These are phyloP conservation scores for Callopanchax toddi DNA, from an alignment of 2,113 vertebrate genomes.

Conservation along the genomic window DNA sequence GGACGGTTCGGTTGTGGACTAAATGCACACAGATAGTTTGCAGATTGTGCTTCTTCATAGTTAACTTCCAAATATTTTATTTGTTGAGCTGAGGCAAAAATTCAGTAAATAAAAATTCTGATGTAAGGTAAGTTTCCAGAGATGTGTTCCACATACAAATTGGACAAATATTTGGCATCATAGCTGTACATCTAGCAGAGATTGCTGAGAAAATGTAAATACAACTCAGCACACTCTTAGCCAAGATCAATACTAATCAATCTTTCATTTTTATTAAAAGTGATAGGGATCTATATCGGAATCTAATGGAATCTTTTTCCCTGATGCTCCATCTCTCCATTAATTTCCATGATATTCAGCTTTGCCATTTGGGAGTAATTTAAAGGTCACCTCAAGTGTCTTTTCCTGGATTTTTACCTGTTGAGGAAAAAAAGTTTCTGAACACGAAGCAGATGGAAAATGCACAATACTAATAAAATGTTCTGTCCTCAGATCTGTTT, in stretches of 20 bases:
- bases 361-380: not conserved
- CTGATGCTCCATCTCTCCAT: not conserved
- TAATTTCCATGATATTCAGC: not conserved
- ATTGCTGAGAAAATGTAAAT: not conserved
- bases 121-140: not conserved
- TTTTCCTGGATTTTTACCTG: not conserved
- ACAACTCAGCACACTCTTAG: not conserved
- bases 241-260: not conserved
- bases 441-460: not conserved
- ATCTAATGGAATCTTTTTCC: not conserved
- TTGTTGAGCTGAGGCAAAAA: not conserved
- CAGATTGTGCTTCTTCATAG: too few relatives aligned
- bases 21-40: not conserved
- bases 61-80: too few relatives aligned
- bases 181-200: not conserved
- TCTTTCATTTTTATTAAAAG: not conserved
- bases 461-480: too few relatives aligned
- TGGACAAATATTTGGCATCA: not conserved
- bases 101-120: too few relatives aligned
- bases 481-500: not conserved
- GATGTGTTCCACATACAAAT: too few relatives aligned
- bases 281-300: not conserved
- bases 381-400: not conserved
- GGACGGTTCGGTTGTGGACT: not conserved
- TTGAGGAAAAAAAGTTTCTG: not conserved